These are phyloP conservation scores for Steromphala cineraria DNA, from an alignment of 2,888 invertebrate genomes.

Conservation along the genomic window DNA sequence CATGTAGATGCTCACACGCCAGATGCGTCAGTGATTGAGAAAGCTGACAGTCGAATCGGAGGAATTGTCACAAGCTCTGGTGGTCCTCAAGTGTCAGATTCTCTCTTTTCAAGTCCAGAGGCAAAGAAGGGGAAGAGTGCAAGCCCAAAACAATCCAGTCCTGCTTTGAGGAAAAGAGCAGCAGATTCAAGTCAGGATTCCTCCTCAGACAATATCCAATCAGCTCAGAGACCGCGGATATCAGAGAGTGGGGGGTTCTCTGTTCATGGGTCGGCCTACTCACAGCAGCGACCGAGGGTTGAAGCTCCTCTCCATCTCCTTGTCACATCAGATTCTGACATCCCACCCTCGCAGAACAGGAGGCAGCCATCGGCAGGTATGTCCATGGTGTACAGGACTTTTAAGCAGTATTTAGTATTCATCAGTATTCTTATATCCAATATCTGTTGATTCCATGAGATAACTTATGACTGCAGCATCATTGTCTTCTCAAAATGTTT, in stretches of 20 bases:
- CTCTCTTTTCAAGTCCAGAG: constrained; percentile 37
- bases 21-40: constrained; percentile 38
- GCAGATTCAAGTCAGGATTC: constrained; percentile 28
- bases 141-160: not conserved
- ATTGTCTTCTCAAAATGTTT: no score
- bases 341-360: not conserved
- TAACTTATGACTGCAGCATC: no score
- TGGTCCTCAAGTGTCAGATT: constrained; percentile 30
- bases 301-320: not conserved
- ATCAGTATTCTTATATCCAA: no score
- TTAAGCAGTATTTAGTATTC: no score
- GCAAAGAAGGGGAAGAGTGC: not conserved
- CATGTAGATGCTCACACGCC: constrained; percentile 23
- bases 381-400: no score
- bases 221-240: not conserved
- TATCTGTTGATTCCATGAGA: no score
- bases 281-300: not conserved
- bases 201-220: not conserved
- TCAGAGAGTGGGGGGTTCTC: constrained; percentile 26
- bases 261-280: not conserved
- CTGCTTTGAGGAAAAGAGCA: not conserved
- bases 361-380: no score
- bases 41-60: constrained; percentile 37
- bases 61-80: constrained; percentile 37
- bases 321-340: not conserved